Conservation (phyloP, 2,797 vertebrate species). For the Hydrolagus colliei region DNA sequence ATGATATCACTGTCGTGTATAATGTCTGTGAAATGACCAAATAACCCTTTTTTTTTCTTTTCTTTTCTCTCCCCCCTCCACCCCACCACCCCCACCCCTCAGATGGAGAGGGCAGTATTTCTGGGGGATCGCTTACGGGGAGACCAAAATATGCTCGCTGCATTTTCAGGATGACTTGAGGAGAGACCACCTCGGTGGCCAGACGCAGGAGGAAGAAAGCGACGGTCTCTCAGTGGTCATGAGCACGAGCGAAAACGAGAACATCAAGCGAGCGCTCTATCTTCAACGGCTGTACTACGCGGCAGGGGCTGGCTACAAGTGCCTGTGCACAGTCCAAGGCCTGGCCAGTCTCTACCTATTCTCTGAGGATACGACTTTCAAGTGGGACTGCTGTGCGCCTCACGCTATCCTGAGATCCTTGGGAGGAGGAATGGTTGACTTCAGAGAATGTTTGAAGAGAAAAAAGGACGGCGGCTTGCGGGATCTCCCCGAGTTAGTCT, state of each 20-base stretch:
- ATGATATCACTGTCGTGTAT: no score
- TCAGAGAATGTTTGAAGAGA: slow-evolving; percentile 50
- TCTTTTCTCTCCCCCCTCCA: neutral
- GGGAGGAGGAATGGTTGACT: slow-evolving; percentile 69
- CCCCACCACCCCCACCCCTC: slow-evolving; percentile 29
- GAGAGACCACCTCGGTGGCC: neutral
- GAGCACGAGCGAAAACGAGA: slow-evolving; percentile 67
- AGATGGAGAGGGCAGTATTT: slow-evolving; percentile 64
- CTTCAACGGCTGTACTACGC: slow-evolving; percentile 59
- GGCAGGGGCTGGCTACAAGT: slow-evolving; percentile 77
- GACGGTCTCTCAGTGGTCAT: slow-evolving; percentile 59
- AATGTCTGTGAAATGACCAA: neutral
- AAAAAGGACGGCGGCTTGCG: slow-evolving; percentile 30
- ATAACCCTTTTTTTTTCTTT: neutral
- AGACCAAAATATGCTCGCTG: slow-evolving; percentile 55
- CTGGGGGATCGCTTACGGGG: slow-evolving; percentile 64
- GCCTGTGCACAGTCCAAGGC: slow-evolving; percentile 75
- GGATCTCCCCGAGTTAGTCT: slow-evolving; percentile 59
- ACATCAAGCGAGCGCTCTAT: slow-evolving; percentile 56
- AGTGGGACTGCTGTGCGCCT: slow-evolving; percentile 80
- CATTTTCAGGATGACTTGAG: slow-evolving; percentile 7
- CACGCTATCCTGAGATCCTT: slow-evolving; percentile 74
- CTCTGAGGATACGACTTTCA: slow-evolving; percentile 79
- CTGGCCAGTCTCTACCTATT: slow-evolving; percentile 71
- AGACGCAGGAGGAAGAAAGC: neutral